A percentile compares a stretch with the other conserved stretches of the same genome.
Conservation (phyloP, 2,888 invertebrate species). For the Drosophila paranaensis region DNA sequence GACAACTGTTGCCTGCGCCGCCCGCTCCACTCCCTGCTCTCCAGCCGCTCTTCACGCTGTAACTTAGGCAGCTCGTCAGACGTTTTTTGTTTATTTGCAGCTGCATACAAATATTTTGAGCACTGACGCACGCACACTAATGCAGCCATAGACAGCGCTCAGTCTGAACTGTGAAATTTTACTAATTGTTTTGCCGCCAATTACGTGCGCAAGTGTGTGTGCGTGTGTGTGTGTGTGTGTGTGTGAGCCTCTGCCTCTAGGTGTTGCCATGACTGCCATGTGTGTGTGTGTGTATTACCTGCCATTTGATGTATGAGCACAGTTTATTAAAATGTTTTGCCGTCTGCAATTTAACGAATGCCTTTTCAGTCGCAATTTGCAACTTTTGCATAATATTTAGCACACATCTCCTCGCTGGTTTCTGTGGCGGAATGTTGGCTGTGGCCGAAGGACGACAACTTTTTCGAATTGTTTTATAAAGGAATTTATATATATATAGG, state of each 20-base stretch:
- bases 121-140: conserved; percentile 1
- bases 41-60: conserved; percentile 21
- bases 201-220: conserved; percentile 65
- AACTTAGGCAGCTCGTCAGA: conserved; percentile 65
- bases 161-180: conserved; percentile 63
- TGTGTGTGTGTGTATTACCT: conserved; percentile 26
- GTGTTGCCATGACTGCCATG: conserved; percentile 10
- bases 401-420: conserved; percentile 39
- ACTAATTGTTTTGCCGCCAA: conserved; percentile 79
- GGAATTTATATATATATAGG: background rate
- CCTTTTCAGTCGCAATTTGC: conserved; percentile 49
- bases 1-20: conserved; percentile 54
- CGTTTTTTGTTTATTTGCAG: conserved; percentile 43
- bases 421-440: conserved; percentile 7
- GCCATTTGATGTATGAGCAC: conserved; percentile 60
- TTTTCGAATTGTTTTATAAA: conserved; percentile 12
- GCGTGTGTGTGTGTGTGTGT: conserved; percentile 27
- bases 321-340: conserved; percentile 74
- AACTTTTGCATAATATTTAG: conserved; percentile 51
- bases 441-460: background rate
- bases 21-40: background rate
- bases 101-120: conserved; percentile 55
- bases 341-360: conserved; percentile 33
- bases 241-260: conserved; percentile 8
- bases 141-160: conserved; percentile 4